Evolutionary conservation across 2,797 vertebrate species (phyloP), one percentile per base, ranked within the genome.

Genomic region (Apogon talboti): DNA sequence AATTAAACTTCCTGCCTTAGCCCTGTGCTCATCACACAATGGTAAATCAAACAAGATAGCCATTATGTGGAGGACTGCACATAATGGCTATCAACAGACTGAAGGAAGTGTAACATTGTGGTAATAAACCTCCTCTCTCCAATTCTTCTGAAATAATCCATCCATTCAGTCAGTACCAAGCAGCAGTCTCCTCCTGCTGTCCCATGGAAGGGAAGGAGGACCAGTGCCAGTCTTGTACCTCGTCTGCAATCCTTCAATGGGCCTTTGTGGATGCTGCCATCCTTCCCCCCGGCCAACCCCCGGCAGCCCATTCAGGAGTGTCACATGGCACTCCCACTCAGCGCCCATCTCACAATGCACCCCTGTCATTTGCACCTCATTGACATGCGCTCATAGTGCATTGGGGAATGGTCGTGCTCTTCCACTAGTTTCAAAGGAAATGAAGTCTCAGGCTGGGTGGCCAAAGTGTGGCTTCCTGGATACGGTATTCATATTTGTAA

Each of bases 351-450:
- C 71, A 94, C 93, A 94, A 93, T 90, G 90, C 38, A 56, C 46
- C 85, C 81, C 92, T 93, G 92, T 94, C 93, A 92, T 79, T 56
- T 72, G 87, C 85, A 84, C 85, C 88, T 92, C 92, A 94, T 94
- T 93, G 91, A 92, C 90, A 94, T 94, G 91, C 94, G 59, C 69
- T 90, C 85, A 82, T 82, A 86, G 90, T 60, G 76, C 76, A 82
- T 69, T 65, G 60, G 84, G 86, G 74, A 85, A 82, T 78, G 76
- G 75, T 66, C 37, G 70, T 70, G 83, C 71, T 81, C 85, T 60
- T 85, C 83, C 85, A 84, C 82, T 64, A 50, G 60, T 79, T 78
- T 84, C 86, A 91, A 90, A 90, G 87, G 82, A 87, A 87, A 83
- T 82, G 46, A 89, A 88, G 85, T 77, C 64, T 59, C 59, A 53